Conservation (phyloP, 2,113 vertebrate genomes). For the human region DNA sequence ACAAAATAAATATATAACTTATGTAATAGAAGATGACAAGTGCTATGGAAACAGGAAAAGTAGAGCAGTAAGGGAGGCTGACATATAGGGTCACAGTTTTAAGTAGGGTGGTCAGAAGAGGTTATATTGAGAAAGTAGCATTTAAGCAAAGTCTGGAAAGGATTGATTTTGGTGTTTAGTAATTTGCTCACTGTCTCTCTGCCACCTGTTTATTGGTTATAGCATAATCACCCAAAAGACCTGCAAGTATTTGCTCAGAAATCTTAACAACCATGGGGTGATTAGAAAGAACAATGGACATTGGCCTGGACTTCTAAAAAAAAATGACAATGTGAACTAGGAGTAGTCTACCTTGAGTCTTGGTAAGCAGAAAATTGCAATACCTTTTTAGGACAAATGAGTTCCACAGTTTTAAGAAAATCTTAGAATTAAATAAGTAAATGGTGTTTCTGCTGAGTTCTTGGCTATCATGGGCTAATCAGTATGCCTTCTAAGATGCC, state of each 20-base stretch:
- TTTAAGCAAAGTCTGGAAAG: not conserved
- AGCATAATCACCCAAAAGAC: not conserved
- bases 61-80: not conserved
- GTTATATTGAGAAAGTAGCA: not conserved
- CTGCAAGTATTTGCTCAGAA: not conserved
- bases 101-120: not conserved
- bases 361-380: not conserved
- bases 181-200: not conserved
- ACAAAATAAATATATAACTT: not conserved
- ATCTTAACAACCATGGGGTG: not conserved
- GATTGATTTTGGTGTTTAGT: not conserved
- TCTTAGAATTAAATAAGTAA: not conserved
- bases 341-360: not conserved
- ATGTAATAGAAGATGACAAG: not conserved
- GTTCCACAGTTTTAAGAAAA: not conserved
- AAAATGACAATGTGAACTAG: not conserved
- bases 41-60: not conserved
- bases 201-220: not conserved
- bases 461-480: not conserved
- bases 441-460: not conserved
- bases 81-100: not conserved
- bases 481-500: not conserved
- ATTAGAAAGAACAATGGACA: not conserved
- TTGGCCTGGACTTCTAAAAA: not conserved
- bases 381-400: not conserved